These are phyloP conservation scores for Catocala fraxini DNA, from an alignment of 2,888 invertebrate species.

Conservation along the genomic window DNA sequence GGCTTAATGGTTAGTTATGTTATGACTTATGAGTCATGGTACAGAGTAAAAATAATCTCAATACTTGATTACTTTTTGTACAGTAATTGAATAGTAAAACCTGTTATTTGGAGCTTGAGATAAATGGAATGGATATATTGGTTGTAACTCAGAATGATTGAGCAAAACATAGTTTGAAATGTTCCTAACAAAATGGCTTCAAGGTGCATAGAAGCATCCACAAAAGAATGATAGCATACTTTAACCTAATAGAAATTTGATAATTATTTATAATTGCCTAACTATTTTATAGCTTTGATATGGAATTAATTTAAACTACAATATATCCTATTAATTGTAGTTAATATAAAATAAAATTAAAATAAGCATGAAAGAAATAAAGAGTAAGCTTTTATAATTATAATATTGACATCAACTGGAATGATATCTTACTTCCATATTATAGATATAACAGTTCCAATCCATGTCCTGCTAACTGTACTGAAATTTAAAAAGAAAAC, in stretches of 20 bases:
- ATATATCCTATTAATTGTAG: no score
- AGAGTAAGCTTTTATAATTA: conserved; percentile 24
- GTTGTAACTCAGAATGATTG: no score
- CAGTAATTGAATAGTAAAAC: no score
- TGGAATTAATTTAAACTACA: no score
- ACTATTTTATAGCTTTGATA: no score
- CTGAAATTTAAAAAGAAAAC: conserved; percentile 73
- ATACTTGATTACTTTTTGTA: no score
- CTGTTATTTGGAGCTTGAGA: no score
- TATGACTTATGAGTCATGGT: conserved; percentile 9
- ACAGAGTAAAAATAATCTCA: not conserved
- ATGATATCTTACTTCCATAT: conserved; percentile 81
- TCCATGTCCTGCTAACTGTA: conserved; percentile 78
- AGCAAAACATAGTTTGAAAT: not conserved
- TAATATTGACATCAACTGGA: conserved; percentile 51
- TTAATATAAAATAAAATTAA: conserved; percentile 16
- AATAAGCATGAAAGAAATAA: conserved; percentile 20
- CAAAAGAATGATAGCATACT: no score
- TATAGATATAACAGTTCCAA: conserved; percentile 75
- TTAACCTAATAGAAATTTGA: no score
- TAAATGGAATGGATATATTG: no score
- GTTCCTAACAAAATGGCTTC: not conserved
- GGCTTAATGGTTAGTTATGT: conserved; percentile 27
- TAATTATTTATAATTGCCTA: no score
- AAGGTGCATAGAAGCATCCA: not conserved